Conservation (phyloP, 2,797 vertebrate genomes). For the Ciconia nigra region DNA sequence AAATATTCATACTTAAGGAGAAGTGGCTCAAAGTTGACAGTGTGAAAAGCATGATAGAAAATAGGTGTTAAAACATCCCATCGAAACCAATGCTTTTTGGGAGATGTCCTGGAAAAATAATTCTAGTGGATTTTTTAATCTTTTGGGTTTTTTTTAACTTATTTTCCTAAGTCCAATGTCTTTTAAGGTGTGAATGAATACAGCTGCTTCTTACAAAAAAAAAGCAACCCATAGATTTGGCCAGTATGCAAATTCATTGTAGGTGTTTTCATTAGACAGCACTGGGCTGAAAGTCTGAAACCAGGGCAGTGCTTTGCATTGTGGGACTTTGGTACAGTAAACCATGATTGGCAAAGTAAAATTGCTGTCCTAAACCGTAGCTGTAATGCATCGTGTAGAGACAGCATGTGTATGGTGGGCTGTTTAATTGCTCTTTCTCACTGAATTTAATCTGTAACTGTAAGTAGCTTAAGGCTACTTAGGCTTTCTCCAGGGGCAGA, state of each 20-base stretch:
- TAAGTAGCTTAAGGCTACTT: background rate
- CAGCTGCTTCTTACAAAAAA: background rate
- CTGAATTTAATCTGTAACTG: slow-evolving; percentile 3
- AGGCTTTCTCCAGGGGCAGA: background rate
- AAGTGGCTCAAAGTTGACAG: background rate
- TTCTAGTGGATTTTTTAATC: background rate
- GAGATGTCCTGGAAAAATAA: background rate
- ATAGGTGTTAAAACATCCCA: background rate
- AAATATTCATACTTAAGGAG: background rate
- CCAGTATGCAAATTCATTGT: background rate
- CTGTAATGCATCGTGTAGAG: background rate
- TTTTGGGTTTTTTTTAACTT: background rate
- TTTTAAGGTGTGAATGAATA: background rate
- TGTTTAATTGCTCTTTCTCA: background rate
- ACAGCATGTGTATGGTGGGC: background rate
- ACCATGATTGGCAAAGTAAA: background rate
- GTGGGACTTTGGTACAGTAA: background rate
- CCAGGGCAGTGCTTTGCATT: background rate
- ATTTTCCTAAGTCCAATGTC: background rate
- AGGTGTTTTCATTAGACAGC: background rate
- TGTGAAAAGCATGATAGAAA: background rate
- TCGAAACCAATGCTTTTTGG: background rate
- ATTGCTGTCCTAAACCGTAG: background rate
- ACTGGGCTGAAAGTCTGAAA: background rate
- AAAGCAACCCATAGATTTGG: background rate